Conservation (phyloP, 1,140 invertebrate species). For the Nephila pilipes region DNA sequence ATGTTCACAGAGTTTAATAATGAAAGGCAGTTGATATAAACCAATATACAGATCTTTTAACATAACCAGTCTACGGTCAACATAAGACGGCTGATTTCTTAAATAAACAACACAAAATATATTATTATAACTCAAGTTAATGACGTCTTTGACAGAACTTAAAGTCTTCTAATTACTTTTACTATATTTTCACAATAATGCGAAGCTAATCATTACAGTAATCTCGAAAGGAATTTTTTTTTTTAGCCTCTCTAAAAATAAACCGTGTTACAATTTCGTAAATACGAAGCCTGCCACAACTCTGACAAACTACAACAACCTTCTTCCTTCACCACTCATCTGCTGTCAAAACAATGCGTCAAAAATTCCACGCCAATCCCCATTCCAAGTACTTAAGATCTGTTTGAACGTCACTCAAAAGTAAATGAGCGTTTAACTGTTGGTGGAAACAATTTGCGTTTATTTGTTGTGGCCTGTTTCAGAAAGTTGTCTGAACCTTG, state of each 20-base stretch:
- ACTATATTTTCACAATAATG: background rate
- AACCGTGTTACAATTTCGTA: background rate
- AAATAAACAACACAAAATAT: too few species aligned
- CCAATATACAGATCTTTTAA: too few species aligned
- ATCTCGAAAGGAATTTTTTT: background rate
- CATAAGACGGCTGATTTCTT: too few species aligned
- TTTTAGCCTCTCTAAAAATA: background rate
- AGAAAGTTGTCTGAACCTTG: conserved; percentile 10
- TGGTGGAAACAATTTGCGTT: conserved; percentile 43
- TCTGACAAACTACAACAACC: background rate
- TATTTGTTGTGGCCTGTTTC: conserved; percentile 18
- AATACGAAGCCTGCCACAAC: background rate
- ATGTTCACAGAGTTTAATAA: too few species aligned
- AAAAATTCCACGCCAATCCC: conserved; percentile 30
- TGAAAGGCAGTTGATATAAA: too few species aligned
- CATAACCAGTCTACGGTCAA: too few species aligned
- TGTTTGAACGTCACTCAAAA: conserved; percentile 43
- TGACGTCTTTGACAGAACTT: background rate
- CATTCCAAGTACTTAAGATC: conserved; percentile 28
- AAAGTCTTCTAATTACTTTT: background rate
- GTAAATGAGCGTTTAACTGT: conserved; percentile 38
- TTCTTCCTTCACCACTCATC: conserved; percentile 11
- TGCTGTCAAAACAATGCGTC: conserved; percentile 35
- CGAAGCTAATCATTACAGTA: background rate
- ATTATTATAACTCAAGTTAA: too few species aligned